Base-by-base conservation (phyloP, 2,888 invertebrate species). In the Chrysotoxum bicinctum region DNA sequence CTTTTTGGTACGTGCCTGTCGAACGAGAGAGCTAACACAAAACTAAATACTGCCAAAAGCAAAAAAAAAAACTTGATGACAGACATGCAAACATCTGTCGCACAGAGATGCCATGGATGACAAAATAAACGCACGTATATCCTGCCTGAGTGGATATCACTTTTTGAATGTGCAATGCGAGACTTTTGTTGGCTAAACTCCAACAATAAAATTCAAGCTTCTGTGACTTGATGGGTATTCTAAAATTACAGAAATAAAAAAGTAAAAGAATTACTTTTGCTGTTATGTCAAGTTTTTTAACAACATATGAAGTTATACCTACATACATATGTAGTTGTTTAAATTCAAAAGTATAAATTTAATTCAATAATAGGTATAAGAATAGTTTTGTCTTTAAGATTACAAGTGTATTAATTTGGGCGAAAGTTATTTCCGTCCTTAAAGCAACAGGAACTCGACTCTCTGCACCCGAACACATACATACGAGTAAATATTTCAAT, bases 111-210 rank as follows among this genome's bases (percentile, higher is more conserved):
- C 43, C 72, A 72, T 60, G 52, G 66, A 66, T 66, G 81, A 58
- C 70, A 72, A 82, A 72, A 76, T 68, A 72, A 82, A 82, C 72
- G 77, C 76, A 72, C 70, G 52, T 66, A 66, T 64, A 70, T 79
- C 19, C 52, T 76, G 48, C 30, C 32, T 14, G 58, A 58, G 77
- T 52, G 60, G 66, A 75, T 77, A 68, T 72, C 76, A 82, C 72
- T 72, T 70, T 69, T 69, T 62, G 69, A 75, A 72, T 72, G 72
- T 76, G 72, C 58, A 50, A 30, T 64, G 30, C 3, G 56, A 76
- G 68, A 60, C 64, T 75, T 69, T 75, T 80, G 80, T n/a, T 60
- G 60, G 64, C 64, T 19, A 8, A 64, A 64, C 30, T 64, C 14
- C 64, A 64, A 45, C 45, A 45, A 45, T 64, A 64, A 64, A 64